Base-by-base conservation (phyloP, 2,797 vertebrate species). In the Pyrrhura leucotis region DNA sequence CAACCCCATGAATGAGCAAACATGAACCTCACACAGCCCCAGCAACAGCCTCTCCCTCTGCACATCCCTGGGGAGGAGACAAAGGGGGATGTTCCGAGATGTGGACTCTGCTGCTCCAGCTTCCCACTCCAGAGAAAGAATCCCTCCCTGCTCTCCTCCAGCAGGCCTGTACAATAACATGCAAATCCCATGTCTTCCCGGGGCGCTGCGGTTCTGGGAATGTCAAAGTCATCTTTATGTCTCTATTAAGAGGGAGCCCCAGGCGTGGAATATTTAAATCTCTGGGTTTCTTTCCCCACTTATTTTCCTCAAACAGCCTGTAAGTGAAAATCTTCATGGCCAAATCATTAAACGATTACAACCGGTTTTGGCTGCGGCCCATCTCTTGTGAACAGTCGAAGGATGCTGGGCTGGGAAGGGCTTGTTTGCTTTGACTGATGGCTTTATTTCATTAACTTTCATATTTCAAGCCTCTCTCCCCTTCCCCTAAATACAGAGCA, bases 261-360 rank as follows among this genome's bases (percentile, higher is more conserved):
- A 90, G 95, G 96, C 94, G 85, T 92, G 96, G 95, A 96, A 95
- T 91, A 85, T 93, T 87, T 91, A 58, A 58, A 58, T 87, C 31
- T 61, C n/a, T 7, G 54, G n/a, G 20, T 5, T 50, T 77, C 56
- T 56, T 90, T 58, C 80, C 68, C 78, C 86, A 92, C 88, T 94
- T 92, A 78, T 96, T 96, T 95, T 72, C 95, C 94, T 96, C 94
- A 93, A 95, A 93, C 93, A 93, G 94, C 76, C 93, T 89, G 85
- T 91, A 95, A 95, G 93, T 96, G 95, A 96, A 97, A 96, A 96
- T 77, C 85, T 91, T 91, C 94, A 71, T 79, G 93, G 94, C 96
- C 96, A 96, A 90, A 91, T 87, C 93, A 66, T 95, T 96, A 95
- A 96, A 93, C 2, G 11, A 85, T 92, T 95, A 94, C 91, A 95